phyloP scores from a whole-genome alignment of 2,888 invertebrate genomes.

The Pocota personata region DNA sequence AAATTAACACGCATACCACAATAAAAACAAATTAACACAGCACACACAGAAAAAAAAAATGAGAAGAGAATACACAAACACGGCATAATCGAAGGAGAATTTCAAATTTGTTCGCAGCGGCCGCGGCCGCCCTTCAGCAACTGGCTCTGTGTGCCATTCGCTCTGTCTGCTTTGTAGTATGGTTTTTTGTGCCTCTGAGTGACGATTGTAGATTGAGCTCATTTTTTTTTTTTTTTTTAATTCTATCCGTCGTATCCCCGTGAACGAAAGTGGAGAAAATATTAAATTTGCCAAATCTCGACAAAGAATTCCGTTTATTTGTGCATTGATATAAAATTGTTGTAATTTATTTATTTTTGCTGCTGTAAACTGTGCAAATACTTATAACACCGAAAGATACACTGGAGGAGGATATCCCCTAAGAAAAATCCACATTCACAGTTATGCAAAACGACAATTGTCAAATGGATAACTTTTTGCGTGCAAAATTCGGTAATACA shows the following conservation, averaged over 20 bases:
- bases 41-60: background rate
- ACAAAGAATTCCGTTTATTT: background rate
- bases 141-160: slow-evolving; percentile 27
- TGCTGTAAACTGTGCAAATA: slow-evolving; percentile 17
- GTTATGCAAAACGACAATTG: slow-evolving; percentile 74
- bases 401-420: slow-evolving; percentile 31
- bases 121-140: slow-evolving; percentile 26
- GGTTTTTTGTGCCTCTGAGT: slow-evolving; percentile 65
- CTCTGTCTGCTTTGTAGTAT: slow-evolving; percentile 57
- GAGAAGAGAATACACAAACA: background rate
- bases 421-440: slow-evolving; percentile 57
- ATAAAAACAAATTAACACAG: background rate
- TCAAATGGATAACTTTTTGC: slow-evolving; percentile 73
- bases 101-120: slow-evolving; percentile 51
- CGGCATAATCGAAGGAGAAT: slow-evolving; percentile 6
- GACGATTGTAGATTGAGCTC: slow-evolving; percentile 52
- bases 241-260: slow-evolving; percentile 13
- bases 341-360: background rate
- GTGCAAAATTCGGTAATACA: slow-evolving; percentile 65
- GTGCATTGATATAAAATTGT: background rate
- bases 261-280: slow-evolving; percentile 29
- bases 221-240: slow-evolving; percentile 19
- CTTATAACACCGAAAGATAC: slow-evolving; percentile 5
- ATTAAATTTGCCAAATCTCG: background rate
- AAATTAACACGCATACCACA: slow-evolving; percentile 28